Evolutionary conservation across 2,113 vertebrate species (phyloP).

Genomic region (Phalacrocorax aristotelis): DNA sequence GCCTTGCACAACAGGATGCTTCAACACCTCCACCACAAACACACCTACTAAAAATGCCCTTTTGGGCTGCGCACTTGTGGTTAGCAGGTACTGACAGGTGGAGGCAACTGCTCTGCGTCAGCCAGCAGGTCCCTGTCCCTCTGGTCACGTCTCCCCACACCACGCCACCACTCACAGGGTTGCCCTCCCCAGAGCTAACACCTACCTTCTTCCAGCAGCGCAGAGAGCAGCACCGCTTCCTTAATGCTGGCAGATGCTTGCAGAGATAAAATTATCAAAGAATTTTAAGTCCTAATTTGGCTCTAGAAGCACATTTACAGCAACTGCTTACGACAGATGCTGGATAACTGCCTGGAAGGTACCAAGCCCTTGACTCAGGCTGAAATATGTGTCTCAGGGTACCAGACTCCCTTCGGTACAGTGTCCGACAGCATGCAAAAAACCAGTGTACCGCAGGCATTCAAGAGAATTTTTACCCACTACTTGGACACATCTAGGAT

Average conservation of each 20-base stretch:
- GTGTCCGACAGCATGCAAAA: accelerated
- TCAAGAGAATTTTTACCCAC: neutral
- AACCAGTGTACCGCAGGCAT: neutral
- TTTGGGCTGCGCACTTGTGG: accelerated
- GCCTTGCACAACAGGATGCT: accelerated
- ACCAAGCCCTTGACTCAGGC: neutral
- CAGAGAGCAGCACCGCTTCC: neutral
- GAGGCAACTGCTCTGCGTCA: neutral
- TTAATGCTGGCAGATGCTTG: accelerated
- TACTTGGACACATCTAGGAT: neutral
- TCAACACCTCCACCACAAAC: neutral
- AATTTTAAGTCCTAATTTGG: neutral
- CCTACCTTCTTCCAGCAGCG: neutral
- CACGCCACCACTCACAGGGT: accelerated
- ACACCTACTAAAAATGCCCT: neutral
- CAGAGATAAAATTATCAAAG: neutral
- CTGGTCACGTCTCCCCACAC: accelerated
- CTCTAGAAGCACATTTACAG: neutral
- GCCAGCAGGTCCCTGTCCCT: neutral
- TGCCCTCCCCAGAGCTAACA: neutral
- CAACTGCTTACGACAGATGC: neutral
- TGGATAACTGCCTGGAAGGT: neutral
- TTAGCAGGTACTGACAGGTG: neutral
- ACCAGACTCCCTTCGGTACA: neutral
- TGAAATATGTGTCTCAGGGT: neutral